A percentile compares a stretch with the other conserved stretches of the same genome.
phyloP scores from a whole-genome alignment of 2,113 vertebrate species.

The Carollia perspicillata region DNA sequence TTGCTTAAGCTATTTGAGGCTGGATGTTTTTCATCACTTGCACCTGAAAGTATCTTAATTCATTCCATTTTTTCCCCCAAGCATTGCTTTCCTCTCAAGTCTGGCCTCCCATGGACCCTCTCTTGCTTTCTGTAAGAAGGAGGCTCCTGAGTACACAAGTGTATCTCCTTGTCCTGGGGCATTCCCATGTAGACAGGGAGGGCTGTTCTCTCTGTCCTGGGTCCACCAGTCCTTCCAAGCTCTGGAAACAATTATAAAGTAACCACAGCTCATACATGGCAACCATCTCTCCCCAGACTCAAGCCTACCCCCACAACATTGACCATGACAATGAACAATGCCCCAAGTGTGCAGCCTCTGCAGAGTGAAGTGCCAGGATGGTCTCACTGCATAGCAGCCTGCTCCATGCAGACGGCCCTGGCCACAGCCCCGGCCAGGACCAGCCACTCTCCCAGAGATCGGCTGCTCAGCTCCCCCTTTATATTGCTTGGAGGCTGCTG shows the following conservation, averaged over 20 bases:
- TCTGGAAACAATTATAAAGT: not conserved
- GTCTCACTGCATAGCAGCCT: not conserved
- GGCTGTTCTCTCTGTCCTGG: not conserved
- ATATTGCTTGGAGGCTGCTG: slow-evolving; percentile 73
- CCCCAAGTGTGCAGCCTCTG: not conserved
- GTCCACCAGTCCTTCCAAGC: not conserved
- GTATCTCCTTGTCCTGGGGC: not conserved
- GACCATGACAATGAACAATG: not conserved
- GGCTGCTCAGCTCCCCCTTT: slow-evolving; percentile 64
- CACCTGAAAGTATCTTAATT: not conserved
- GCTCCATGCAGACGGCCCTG: not conserved
- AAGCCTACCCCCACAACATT: not conserved
- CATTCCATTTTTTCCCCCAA: not conserved
- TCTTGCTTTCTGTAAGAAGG: not conserved
- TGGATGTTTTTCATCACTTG: not conserved
- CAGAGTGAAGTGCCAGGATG: not conserved
- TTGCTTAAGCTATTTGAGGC: not conserved
- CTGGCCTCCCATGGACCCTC: not conserved
- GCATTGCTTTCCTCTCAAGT: not conserved
- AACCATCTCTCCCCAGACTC: not conserved
- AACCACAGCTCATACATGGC: not conserved
- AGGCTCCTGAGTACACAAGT: accelerated
- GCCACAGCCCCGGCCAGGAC: not conserved
- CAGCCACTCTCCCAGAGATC: slow-evolving; percentile 49
- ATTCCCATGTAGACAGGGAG: not conserved